phyloP scores from a whole-genome alignment of 2,888 invertebrate species.

The Thyatira batis region DNA sequence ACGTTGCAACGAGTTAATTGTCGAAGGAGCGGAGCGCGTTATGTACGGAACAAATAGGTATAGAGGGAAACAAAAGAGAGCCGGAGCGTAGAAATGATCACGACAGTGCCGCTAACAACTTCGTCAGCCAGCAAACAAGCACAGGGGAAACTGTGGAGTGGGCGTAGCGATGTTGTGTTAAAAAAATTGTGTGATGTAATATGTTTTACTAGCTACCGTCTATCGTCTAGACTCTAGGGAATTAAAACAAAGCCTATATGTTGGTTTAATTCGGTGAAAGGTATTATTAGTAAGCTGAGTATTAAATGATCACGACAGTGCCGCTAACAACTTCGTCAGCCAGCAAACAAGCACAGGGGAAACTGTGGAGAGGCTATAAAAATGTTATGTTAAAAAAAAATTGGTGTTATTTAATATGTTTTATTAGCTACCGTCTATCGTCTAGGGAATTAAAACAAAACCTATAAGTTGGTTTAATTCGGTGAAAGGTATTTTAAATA shows the following conservation, averaged over 20 bases:
- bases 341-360: constrained; percentile 27
- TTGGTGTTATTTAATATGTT: too few relatives aligned
- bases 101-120: constrained; percentile 38
- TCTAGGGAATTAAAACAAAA: too few relatives aligned
- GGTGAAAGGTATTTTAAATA: too few relatives aligned
- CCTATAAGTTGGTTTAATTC: too few relatives aligned
- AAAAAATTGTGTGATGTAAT: not conserved
- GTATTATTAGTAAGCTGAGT: too few relatives aligned
- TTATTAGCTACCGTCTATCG: too few relatives aligned
- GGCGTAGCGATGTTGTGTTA: constrained; percentile 1
- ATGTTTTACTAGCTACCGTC: not conserved
- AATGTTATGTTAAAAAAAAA: not conserved
- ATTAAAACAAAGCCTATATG: too few relatives aligned
- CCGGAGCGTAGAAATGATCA: constrained; percentile 36
- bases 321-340: constrained; percentile 41
- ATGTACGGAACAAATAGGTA: constrained; percentile 9
- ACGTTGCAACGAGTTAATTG: not conserved
- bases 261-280: too few relatives aligned
- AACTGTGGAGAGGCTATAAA: constrained; percentile 20
- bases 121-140: constrained; percentile 32
- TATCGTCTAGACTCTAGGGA: too few relatives aligned
- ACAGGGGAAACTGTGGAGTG: constrained; percentile 25
- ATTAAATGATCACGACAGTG: constrained; percentile 40
- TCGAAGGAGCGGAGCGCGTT: not conserved
- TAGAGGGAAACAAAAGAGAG: constrained; percentile 21